These are phyloP conservation scores for Paralichthys olivaceus DNA, from an alignment of 2,113 vertebrate genomes.

Conservation along the genomic window DNA sequence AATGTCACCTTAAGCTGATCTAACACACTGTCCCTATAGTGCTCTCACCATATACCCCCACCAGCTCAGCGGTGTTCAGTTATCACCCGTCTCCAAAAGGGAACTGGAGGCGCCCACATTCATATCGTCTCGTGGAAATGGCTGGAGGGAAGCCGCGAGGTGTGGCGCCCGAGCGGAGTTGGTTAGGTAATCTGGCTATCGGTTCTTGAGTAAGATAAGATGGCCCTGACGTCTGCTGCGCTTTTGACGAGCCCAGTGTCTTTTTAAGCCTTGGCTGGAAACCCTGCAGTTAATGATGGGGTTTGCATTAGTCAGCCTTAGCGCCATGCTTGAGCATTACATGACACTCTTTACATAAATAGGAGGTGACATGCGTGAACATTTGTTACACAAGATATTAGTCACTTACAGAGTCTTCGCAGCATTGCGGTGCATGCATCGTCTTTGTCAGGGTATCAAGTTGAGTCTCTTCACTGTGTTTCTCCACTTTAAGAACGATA, in stretches of 20 bases:
- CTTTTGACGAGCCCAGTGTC: constrained; percentile 51
- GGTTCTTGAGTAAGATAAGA: constrained; percentile 56
- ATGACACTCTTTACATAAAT: constrained; percentile 48
- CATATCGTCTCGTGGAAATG: constrained; percentile 44
- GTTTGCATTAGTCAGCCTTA: constrained; percentile 49
- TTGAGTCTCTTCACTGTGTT: constrained; percentile 16
- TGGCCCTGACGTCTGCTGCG: constrained; percentile 52
- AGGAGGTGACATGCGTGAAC: constrained; percentile 27
- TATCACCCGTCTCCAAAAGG: constrained; percentile 47
- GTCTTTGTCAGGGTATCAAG: constrained; percentile 25
- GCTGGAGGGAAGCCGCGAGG: constrained; percentile 52
- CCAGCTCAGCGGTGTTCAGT: constrained; percentile 55
- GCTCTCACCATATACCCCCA: constrained; percentile 1
- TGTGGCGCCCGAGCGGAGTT: constrained; percentile 58
- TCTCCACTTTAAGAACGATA: constrained; percentile 13
- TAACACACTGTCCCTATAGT: constrained; percentile 1
- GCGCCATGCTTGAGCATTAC: constrained; percentile 35
- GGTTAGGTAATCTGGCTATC: constrained; percentile 62
- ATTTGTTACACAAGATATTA: constrained; percentile 24
- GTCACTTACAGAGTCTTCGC: constrained; percentile 22
- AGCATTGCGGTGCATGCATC: neutral
- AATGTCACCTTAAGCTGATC: neutral
- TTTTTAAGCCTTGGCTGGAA: constrained; percentile 36
- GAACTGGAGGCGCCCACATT: constrained; percentile 43
- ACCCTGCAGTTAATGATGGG: constrained; percentile 50